These are phyloP conservation scores for Macrophya annulata DNA, from an alignment of 2,888 invertebrate genomes.

Conservation along the genomic window DNA sequence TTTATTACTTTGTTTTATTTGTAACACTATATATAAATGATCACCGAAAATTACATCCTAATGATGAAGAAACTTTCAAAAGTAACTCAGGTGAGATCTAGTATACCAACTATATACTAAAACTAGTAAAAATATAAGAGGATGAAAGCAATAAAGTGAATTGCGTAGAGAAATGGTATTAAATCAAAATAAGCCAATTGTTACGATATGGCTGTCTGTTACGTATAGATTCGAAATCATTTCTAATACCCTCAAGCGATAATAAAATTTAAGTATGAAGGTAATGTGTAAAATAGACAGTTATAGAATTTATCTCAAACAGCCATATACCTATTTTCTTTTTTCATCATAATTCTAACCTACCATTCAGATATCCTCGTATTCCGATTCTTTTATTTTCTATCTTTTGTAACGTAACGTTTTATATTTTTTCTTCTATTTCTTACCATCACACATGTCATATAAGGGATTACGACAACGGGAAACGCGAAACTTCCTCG, in stretches of 20 bases:
- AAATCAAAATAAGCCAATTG: constrained; percentile 15
- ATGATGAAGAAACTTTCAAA: constrained; percentile 39
- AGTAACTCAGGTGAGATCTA: background rate
- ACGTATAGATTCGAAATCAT: constrained; percentile 33
- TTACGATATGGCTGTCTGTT: constrained; percentile 30
- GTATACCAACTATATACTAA: background rate
- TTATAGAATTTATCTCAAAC: constrained; percentile 6
- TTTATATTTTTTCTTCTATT: background rate
- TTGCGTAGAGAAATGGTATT: background rate
- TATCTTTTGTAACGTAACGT: background rate
- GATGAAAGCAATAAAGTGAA: constrained; percentile 6
- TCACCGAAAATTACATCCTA: constrained; percentile 22
- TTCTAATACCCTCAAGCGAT: constrained; percentile 5
- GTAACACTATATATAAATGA: background rate
- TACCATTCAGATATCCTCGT: background rate
- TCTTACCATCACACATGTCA: constrained; percentile 7
- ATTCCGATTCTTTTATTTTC: background rate
- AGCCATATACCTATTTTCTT: background rate
- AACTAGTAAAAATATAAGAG: background rate
- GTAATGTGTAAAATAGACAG: no score
- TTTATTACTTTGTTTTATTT: background rate
- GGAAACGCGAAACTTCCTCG: constrained; percentile 13
- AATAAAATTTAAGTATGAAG: background rate
- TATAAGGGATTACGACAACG: constrained; percentile 2
- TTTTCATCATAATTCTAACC: background rate